Conservation (phyloP, 2,113 vertebrate species). For the Eurypyga helias region DNA sequence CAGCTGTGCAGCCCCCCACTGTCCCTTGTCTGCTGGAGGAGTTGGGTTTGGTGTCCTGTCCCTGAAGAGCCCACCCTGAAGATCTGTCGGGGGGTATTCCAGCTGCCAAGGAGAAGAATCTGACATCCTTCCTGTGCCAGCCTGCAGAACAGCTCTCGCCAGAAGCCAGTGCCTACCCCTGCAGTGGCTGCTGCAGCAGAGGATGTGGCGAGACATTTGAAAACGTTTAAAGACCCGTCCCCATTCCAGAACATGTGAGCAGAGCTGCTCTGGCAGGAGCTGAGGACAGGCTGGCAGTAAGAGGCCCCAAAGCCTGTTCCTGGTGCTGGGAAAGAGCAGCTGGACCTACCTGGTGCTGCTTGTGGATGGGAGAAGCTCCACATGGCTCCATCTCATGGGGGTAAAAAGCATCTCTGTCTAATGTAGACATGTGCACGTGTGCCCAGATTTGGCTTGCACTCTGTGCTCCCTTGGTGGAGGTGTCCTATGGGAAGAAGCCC, state of each 20-base stretch:
- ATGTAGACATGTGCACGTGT: background rate
- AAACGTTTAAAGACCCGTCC: background rate
- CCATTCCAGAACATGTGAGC: background rate
- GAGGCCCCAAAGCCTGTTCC: background rate
- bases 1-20: rapidly evolving
- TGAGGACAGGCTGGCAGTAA: background rate
- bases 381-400: background rate
- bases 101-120: background rate
- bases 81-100: background rate
- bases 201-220: background rate
- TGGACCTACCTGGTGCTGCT: background rate
- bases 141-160: background rate
- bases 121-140: rapidly evolving
- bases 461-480: background rate
- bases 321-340: background rate
- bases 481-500: background rate
- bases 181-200: background rate
- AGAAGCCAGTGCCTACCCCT: background rate
- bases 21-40: background rate
- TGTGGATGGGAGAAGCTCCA: background rate
- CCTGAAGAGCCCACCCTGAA: background rate
- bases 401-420: background rate
- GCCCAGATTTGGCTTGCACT: background rate
- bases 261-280: background rate
- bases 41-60: background rate